Conservation (phyloP, 92 coral and sea anemone genomes). For the Siderastrea radians region DNA sequence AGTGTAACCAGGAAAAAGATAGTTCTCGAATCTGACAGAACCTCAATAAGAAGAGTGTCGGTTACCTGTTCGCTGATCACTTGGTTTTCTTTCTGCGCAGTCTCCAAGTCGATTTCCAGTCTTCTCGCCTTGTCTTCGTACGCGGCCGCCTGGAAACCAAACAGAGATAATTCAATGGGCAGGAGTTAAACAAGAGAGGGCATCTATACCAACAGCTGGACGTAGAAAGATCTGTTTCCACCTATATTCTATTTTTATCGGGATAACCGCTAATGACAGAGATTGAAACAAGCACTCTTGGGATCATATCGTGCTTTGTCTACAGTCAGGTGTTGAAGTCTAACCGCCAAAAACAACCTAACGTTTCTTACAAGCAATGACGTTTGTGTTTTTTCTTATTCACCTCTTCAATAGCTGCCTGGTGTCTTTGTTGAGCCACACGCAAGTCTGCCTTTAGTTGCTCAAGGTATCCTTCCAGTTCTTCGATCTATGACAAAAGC, state of each 20-base stretch:
- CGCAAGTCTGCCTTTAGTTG: conserved; percentile 94
- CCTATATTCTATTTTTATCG: too few species aligned
- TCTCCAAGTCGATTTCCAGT: conserved; percentile 85
- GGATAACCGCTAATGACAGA: too few species aligned
- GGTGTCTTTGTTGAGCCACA: conserved; percentile 88
- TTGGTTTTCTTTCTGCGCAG: conserved; percentile 83
- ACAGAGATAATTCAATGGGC: neutral
- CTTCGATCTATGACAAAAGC: conserved; percentile 67
- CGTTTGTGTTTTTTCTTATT: neutral
- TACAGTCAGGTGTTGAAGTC: too few species aligned
- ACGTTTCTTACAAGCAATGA: neutral
- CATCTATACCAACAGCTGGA: too few species aligned
- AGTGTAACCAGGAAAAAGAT: too few species aligned
- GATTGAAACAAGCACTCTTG: too few species aligned
- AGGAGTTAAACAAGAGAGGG: too few species aligned
- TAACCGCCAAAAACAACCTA: neutral
- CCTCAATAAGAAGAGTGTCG: neutral
- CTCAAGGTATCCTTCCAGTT: conserved; percentile 90
- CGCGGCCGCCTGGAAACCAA: conserved; percentile 77
- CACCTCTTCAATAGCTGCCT: conserved; percentile 90
- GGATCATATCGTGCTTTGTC: too few species aligned
- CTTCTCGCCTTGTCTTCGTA: conserved; percentile 87
- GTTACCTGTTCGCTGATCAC: conserved; percentile 83
- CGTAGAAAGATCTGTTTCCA: too few species aligned
- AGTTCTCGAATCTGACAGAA: too few species aligned